These are phyloP conservation scores for Gymnoscelis rufifasciata DNA, from an alignment of 2,888 invertebrate genomes.

Conservation along the genomic window DNA sequence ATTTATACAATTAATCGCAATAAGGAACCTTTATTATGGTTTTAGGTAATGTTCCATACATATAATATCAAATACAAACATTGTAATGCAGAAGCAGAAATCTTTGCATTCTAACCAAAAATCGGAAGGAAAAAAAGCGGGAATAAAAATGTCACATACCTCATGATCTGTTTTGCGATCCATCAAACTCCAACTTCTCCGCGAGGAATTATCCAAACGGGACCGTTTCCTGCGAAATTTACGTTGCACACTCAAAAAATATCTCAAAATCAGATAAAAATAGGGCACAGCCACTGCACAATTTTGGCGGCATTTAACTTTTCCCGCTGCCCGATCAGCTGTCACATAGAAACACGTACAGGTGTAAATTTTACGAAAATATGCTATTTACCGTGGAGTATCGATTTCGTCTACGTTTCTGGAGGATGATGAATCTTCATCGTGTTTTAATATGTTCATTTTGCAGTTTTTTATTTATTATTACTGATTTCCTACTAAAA, in stretches of 20 bases:
- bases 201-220: constrained; percentile 49
- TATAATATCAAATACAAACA: too few relatives aligned
- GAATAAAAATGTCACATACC: constrained; percentile 47
- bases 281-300: constrained; percentile 3
- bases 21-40: too few relatives aligned
- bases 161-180: constrained; percentile 66
- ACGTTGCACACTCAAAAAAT: constrained; percentile 16
- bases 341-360: constrained; percentile 47
- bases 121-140: constrained; percentile 49
- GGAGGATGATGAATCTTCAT: constrained; percentile 44
- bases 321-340: constrained; percentile 71
- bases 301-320: constrained; percentile 71
- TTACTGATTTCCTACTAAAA: neutral
- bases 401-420: constrained; percentile 44
- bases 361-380: constrained; percentile 29
- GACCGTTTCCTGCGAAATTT: constrained; percentile 57
- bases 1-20: too few relatives aligned
- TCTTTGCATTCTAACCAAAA: constrained; percentile 42
- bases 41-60: too few relatives aligned
- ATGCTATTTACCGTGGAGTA: constrained; percentile 54
- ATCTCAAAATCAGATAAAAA: neutral
- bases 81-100: too few relatives aligned
- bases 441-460: constrained; percentile 50
- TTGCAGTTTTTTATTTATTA: constrained; percentile 26
- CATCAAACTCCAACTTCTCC: constrained; percentile 71